Evolutionary conservation across 2,797 vertebrate species (phyloP).

Genomic region (Oophaga sylvatica): DNA sequence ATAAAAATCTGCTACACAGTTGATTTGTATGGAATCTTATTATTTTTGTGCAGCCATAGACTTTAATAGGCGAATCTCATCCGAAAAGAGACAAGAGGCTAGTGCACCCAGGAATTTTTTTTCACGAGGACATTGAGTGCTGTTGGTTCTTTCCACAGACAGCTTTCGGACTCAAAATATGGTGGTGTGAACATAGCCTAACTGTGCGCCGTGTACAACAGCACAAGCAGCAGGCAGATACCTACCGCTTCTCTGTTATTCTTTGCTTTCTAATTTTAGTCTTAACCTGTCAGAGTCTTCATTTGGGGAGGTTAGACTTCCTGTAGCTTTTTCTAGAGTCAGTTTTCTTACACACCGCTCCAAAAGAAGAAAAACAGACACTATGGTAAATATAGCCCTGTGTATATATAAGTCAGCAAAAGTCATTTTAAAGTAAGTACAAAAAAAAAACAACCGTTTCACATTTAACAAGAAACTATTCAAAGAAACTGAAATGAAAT

Average conservation of each 20-base stretch:
- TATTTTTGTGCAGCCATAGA: too few relatives aligned
- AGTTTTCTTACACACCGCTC: conserved; percentile 1
- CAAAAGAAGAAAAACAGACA: conserved; percentile 12
- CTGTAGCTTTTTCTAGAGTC: not conserved
- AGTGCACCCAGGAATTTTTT: too few relatives aligned
- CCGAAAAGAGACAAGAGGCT: too few relatives aligned
- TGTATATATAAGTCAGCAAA: conserved; percentile 7
- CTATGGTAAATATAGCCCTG: conserved; percentile 11
- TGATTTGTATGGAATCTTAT: too few relatives aligned
- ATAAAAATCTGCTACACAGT: too few relatives aligned
- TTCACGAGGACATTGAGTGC: too few relatives aligned
- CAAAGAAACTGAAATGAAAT: not conserved
- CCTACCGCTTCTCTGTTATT: not conserved
- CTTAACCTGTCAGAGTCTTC: not conserved
- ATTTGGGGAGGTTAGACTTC: not conserved
- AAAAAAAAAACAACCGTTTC: not conserved
- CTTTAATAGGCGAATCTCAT: too few relatives aligned
- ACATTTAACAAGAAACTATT: not conserved
- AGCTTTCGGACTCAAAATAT: too few relatives aligned
- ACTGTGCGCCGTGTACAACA: not conserved
- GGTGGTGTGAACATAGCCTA: not conserved
- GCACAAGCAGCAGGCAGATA: not conserved
- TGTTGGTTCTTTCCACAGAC: too few relatives aligned
- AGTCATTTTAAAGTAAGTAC: not conserved
- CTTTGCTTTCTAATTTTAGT: not conserved